Percentiles rank a stretch among this genome's conserved stretches.
phyloP scores from a whole-genome alignment of 2,888 invertebrate genomes.

The Cephus rjabovi region DNA sequence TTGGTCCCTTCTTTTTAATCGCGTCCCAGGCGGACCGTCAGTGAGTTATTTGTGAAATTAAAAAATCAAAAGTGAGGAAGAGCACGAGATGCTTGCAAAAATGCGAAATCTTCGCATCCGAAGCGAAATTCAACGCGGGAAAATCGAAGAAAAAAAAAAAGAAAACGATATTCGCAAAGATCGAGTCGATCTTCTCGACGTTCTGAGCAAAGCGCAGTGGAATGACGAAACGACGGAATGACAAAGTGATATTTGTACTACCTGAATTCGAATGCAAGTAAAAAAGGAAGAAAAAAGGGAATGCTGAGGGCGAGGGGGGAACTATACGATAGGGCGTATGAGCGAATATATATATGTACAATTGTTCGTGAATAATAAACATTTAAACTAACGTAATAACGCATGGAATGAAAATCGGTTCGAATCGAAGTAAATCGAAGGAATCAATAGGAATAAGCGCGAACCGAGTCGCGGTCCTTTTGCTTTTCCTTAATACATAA shows the following conservation, averaged over 20 bases:
- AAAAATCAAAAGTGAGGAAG: not conserved
- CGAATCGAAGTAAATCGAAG: not conserved
- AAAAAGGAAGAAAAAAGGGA: not conserved
- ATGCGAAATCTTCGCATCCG: not conserved
- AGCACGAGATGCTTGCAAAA: not conserved
- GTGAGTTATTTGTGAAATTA: not conserved
- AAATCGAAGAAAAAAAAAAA: not conserved
- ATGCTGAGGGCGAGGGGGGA: not conserved
- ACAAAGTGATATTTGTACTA: slow-evolving; percentile 29
- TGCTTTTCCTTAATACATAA: slow-evolving; percentile 7
- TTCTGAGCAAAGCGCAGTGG: not conserved
- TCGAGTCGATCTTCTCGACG: not conserved
- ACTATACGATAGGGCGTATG: not conserved
- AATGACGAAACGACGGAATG: not conserved
- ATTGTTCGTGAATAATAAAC: slow-evolving; percentile 15
- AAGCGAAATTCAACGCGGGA: not conserved
- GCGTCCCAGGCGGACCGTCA: not conserved
- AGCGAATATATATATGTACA: slow-evolving; percentile 9
- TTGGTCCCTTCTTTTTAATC: not conserved
- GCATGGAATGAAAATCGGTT: slow-evolving; percentile 15
- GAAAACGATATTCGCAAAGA: not conserved
- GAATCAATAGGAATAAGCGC: not conserved
- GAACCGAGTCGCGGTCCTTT: not conserved
- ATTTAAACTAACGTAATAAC: slow-evolving; percentile 11
- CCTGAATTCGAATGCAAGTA: slow-evolving; percentile 7